phyloP scores from a whole-genome alignment of 2,113 vertebrate species.

The Lycocorax pyrrhopterus region DNA sequence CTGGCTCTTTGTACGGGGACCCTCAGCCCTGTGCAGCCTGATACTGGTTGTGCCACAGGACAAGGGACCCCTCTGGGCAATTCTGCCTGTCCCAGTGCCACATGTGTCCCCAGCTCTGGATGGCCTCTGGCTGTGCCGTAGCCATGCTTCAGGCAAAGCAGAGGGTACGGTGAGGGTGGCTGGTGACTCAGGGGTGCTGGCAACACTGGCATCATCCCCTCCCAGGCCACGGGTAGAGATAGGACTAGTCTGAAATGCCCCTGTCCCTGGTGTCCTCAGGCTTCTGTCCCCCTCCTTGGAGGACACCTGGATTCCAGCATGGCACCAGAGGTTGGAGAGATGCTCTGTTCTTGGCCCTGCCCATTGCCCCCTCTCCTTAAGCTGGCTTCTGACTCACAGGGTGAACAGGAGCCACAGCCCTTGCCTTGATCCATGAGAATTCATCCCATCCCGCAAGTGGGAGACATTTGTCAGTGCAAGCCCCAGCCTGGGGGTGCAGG shows the following conservation, averaged over 20 bases:
- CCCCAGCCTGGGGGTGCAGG: rapidly evolving
- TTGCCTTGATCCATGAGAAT: background rate
- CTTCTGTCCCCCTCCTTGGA: background rate
- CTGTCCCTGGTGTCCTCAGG: background rate
- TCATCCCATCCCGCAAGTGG: background rate
- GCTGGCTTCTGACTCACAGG: background rate
- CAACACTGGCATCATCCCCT: background rate
- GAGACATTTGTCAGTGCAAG: background rate
- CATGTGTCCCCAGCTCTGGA: background rate
- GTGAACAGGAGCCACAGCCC: background rate
- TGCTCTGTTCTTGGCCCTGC: background rate
- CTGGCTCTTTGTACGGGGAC: background rate
- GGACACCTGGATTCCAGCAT: background rate
- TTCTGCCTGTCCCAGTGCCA: background rate
- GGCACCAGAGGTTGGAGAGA: background rate
- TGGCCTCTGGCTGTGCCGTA: background rate
- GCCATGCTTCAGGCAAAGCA: rapidly evolving
- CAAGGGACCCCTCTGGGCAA: background rate
- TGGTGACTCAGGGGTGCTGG: background rate
- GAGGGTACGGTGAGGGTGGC: background rate
- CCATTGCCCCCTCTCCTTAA: background rate
- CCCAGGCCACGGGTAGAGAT: background rate
- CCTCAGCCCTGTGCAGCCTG: background rate
- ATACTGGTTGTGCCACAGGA: rapidly evolving
- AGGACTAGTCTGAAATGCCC: background rate